Conservation (phyloP, 2,113 vertebrate species). For the Hucho hucho region DNA sequence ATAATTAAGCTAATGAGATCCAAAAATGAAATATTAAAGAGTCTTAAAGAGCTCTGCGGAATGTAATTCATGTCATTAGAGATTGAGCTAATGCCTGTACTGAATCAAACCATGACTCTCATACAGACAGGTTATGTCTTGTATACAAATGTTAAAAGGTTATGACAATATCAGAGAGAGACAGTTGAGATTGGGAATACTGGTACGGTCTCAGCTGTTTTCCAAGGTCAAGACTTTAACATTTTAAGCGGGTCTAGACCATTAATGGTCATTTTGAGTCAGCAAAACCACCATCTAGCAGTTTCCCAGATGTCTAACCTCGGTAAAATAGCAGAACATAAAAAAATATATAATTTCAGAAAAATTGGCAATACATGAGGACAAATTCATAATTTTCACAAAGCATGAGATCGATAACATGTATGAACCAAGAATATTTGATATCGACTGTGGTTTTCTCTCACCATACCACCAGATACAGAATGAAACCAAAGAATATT, state of each 20-base stretch:
- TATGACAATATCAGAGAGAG: background rate
- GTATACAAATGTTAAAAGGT: background rate
- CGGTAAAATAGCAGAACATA: background rate
- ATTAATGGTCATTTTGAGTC: too few species aligned
- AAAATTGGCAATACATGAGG: background rate
- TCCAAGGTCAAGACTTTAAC: too few species aligned
- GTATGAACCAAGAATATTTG: background rate
- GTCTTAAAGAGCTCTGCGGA: background rate
- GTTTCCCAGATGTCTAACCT: too few species aligned
- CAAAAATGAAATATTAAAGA: slow-evolving; percentile 37
- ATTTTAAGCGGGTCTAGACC: too few species aligned
- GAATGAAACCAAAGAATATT: background rate
- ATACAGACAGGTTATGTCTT: too few species aligned
- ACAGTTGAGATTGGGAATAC: too few species aligned
- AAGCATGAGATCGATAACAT: background rate
- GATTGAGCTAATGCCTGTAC: too few species aligned
- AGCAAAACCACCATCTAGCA: too few species aligned
- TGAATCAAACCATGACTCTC: too few species aligned
- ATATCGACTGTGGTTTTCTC: slow-evolving; percentile 20
- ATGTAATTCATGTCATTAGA: background rate
- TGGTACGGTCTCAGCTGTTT: too few species aligned
- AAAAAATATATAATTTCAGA: background rate
- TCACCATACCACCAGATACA: background rate
- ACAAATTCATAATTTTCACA: background rate
- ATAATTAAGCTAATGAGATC: slow-evolving; percentile 57